Evolutionary conservation across 2,797 vertebrate species (phyloP), one percentile per base, ranked within the genome.

Genomic region (Pelobates cultripes): DNA sequence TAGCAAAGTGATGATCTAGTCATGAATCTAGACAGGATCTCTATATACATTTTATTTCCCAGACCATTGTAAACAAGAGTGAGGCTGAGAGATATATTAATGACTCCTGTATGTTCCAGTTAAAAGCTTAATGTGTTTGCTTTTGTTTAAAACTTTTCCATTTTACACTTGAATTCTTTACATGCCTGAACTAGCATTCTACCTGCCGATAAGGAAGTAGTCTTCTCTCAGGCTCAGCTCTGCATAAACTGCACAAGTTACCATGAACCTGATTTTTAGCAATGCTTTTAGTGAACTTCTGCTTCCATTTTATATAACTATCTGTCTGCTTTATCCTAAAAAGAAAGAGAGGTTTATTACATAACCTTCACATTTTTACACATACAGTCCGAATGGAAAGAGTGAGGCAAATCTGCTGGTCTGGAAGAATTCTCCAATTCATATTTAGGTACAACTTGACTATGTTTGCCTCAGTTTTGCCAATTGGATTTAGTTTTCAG

Each of bases 81-180:
- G 40, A 45, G 10, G 47, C 43, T 41, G 43, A 61, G 47, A n/a
- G 15, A 41, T 60, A 14, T 76, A 71, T 79, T 84, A 84, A 84
- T 75, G 82, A 78, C 53, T 78, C 40, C 73, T 80, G 67, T 13
- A 15, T 72, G 82, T 79, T 84, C 68, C 51, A 79, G 82, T 79
- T 84, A 68, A 84, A 84, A 84, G 82, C 77, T 84, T 84, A 80
- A 84, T 75, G 45, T 84, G 82, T 84, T 84, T 84, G 73, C 77
- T 84, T 84, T 84, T 76, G 77, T 80, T 84, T 76, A 75, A 84
- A 84, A 71, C 45, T 63, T 79, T 84, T 75, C 77, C 60, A 79
- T 79, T 57, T 84, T 84, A 74, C 73, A 76, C 87, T 75, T 83
- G 85, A 87, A 94, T 92, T 92, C 89, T 86, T 91, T 81, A 74